Base-by-base conservation (phyloP, 2,797 vertebrate species). In the Phylloscopus collybita region DNA sequence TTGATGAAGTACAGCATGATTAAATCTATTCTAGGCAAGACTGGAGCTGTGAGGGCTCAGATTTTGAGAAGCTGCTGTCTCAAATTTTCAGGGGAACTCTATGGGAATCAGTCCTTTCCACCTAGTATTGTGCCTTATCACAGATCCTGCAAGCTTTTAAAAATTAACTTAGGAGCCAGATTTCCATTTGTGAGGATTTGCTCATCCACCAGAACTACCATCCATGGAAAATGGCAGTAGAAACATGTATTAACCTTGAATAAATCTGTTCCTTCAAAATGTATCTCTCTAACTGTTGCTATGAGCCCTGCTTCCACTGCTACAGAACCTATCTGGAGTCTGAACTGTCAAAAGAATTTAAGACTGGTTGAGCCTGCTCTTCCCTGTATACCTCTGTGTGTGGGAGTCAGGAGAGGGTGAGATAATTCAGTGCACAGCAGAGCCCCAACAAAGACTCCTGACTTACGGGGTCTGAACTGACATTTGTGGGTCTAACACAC, bases 341-440 rank as follows among this genome's bases (percentile, higher is more conserved):
- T 94, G 78, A 94, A 85, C 64, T 93, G 96, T 79, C 88, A 94
- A 45, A 94, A 80, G 93, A 89, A 94, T 96, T 95, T 76, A 76
- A 93, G 94, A 95, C 92, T 96, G 93, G 93, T 97, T 96, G 88
- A 95, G 74, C 94, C 84, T 95, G 96, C 94, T 96, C 74, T 94
- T 93, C 86, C 44, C 80, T 50, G 29, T 96, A 7, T 87, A 91
- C 82, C 80, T 90, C 60, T 64, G 64, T 90, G 94, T 95, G 94
- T 96, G 92, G 96, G 95, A 94, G 93, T 95, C 80, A 62, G 86
- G 66, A 92, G 80, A 69, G 87, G 76, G 75, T 96, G 95, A 97
- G 92, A 94, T 94, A 92, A 96, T 90, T 71, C 80, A 14, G 36
- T 71, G 91, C 82, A 36, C 75, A 36, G 78, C 59, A 72, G 61